These are phyloP conservation scores for Mellivora capensis DNA, from an alignment of 2,113 vertebrate species.

Conservation along the genomic window DNA sequence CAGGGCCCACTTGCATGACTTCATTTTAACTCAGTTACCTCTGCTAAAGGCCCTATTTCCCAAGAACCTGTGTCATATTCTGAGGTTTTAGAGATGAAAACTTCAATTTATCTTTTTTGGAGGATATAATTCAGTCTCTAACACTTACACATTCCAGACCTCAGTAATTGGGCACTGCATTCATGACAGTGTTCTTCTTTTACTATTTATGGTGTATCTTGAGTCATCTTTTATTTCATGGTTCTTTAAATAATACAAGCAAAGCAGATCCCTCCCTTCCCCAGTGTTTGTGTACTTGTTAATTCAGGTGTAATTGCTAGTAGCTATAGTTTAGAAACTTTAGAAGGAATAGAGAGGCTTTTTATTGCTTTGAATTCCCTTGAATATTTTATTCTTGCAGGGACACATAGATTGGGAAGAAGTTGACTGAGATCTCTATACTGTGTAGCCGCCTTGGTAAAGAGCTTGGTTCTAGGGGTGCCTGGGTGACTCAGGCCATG, in stretches of 20 bases:
- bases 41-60: not conserved
- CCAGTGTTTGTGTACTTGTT: not conserved
- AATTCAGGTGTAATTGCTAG: not conserved
- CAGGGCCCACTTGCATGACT: not conserved
- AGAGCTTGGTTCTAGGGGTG: not conserved
- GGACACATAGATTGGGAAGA: not conserved
- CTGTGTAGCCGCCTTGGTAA: not conserved
- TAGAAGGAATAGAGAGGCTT: not conserved
- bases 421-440: not conserved
- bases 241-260: not conserved
- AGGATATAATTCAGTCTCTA: not conserved
- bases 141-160: not conserved
- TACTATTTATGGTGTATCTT: not conserved
- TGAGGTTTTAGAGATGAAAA: not conserved
- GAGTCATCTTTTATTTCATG: not conserved
- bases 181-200: not conserved
- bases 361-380: not conserved
- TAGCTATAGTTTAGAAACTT: not conserved
- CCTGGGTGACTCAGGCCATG: not conserved
- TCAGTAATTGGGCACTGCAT: not conserved
- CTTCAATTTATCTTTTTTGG: not conserved
- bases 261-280: not conserved
- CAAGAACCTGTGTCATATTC: not conserved
- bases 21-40: not conserved
- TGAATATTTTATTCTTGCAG: not conserved